phyloP scores from a whole-genome alignment of 2,797 vertebrate genomes.

The Cynopterus sphinx region DNA sequence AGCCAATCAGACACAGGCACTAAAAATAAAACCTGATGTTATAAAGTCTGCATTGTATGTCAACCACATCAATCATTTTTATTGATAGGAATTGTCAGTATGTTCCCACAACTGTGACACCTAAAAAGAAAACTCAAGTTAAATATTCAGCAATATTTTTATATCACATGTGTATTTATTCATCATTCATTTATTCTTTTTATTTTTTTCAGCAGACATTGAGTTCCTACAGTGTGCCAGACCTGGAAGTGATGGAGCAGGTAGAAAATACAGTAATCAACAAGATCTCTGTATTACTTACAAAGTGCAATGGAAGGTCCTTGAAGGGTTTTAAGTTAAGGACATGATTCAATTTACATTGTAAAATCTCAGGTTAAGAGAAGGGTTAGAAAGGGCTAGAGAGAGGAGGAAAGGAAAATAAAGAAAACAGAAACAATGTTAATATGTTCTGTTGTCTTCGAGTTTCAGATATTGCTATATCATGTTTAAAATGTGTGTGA shows the following conservation, averaged over 20 bases:
- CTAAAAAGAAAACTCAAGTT: neutral
- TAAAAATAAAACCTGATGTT: slow-evolving; percentile 27
- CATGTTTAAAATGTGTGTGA: neutral
- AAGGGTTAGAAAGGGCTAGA: neutral
- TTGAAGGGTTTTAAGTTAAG: neutral
- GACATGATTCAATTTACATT: neutral
- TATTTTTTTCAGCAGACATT: neutral
- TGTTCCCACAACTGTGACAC: neutral
- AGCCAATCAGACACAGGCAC: neutral
- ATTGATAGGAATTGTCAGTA: neutral
- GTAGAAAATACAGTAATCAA: neutral
- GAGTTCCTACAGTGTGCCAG: neutral
- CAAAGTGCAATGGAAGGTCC: neutral
- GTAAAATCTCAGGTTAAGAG: neutral
- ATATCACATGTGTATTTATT: neutral
- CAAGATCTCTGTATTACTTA: slow-evolving; percentile 10
- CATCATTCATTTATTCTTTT: neutral
- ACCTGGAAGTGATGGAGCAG: neutral
- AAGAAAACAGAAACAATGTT: neutral
- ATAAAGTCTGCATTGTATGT: neutral
- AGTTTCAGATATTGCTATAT: neutral
- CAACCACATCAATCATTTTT: neutral
- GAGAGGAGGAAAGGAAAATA: neutral
- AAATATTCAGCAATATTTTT: neutral
- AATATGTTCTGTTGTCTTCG: neutral